Base-by-base conservation (phyloP, 2,797 vertebrate species). In the Gymnodraco acuticeps region DNA sequence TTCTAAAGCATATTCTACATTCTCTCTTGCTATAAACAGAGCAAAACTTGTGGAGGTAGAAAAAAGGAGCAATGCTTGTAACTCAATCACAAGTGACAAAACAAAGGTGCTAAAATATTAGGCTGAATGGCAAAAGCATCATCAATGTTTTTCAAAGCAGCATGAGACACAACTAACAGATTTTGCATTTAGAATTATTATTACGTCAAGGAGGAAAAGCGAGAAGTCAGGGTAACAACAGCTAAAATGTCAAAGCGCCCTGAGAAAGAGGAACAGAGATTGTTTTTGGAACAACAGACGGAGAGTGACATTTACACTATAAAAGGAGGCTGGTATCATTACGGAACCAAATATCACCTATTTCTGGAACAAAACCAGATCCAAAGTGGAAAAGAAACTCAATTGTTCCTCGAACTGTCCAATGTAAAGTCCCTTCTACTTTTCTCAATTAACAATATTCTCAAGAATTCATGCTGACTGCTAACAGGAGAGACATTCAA, bases 191-290 rank as follows among this genome's bases (percentile, higher is more conserved):
- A 72, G 69, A 87, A 20, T 53, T 2, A 20, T 20, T 10, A 33
- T 19, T 60, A 41, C 23, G 54, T 82, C 55, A 82, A 42, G 5
- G 13, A 4, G 15, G 20, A 63, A 47, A 41, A 46, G 48, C 71
- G 42, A 60, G 53, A 60, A 76, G 63, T 82, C 71, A 64, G 59
- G 65, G 70, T 65, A 67, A 60, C 27, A 27, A 27, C 77, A 58
- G 19, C 0, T 3, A 41, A 84, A 75, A 10, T 10, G 59, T 19
- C 20, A 50, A 65, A 51, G 1, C 19, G 2, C 2, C n/a, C 14
- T 20, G 27, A 76, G 41, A 89, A 87, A 87, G 80, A 86, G 83
- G 86, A 90, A 88, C 77, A 11, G 6, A 0, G 10, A 60, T 72
- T 38, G 54, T 55, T 33, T 70, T 2, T 69, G 51, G 84, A 77